Evolutionary conservation across 2,888 invertebrate species (phyloP), one percentile per base, ranked within the genome.

Genomic region (Papilio elwesi): DNA sequence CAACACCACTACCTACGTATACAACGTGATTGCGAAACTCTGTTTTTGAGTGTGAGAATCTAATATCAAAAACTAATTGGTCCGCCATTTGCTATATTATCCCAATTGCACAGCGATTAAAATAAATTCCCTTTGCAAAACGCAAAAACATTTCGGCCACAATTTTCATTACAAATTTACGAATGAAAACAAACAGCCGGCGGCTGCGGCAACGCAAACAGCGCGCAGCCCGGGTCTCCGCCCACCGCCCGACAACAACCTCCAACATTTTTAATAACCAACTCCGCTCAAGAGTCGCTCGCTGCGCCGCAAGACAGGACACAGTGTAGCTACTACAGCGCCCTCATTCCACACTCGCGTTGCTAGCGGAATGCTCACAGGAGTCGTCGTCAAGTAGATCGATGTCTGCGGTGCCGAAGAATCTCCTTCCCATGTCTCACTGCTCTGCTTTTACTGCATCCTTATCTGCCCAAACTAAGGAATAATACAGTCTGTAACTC

Each of bases 141-240:
- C 13, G 62, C 55, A 48, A 16, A 12, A 13, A 5, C 13, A 36
- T n/a, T 49, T 15, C 64, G 53, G 53, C 51, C 71, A 51, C 65
- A 66, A 66, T 71, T 71, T 65, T 65, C 71, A 71, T 71, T 71
- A 71, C 65, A 65, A 71, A 71, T 71, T 71, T 71, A 36, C 65
- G 15, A 71, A 51, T 64, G 8, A 65, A 71, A 71, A 71, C 48
- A 66, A 64, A 49, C 26, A 59, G 65, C 51, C 49, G 36, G 57
- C 48, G 65, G 49, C 36, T 13, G 36, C 36, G 59, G 59, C 59
- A 55, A 55, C 26, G 64, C 48, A 70, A 66, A 59, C 51, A 5
- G 59, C 13, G 6, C 38, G 57, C 36, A 26, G 13, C 43, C 4
- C 43, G 5, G 5, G 4, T 4, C 11, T 11, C 26, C 26, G 6